Evolutionary conservation across 2,888 invertebrate genomes (phyloP), one percentile per base, ranked within the genome.

Genomic region (Drosophila kambysellisi): DNA sequence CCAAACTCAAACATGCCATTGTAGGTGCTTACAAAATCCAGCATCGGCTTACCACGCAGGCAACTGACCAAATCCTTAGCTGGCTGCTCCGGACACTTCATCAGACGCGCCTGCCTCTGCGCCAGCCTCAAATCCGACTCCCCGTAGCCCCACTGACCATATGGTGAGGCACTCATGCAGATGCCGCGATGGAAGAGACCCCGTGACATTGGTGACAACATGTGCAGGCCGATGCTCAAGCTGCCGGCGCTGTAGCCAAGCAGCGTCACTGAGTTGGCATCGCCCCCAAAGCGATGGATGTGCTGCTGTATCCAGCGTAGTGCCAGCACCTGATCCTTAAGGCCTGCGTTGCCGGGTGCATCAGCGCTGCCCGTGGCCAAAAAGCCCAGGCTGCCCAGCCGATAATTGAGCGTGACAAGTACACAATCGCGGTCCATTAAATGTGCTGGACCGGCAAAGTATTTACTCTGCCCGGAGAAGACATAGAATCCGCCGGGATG

Each of bases 121-220:
- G 96, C 96, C 56, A 96, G 81, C 33, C 94, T 88, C 12, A 94
- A 85, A 81, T 95, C 95, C 65, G 95, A 88, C 0, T 91, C 76
- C 0, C 94, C 93, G 4, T 95, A 93, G 0, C 94, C 92, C 79
- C 92, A 93, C 35, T 95, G 94, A 2, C 93, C 93, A 1, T 94
- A 92, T 0, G 94, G 94, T 0, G 96, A 94, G 0, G 95, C 95
- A 81, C 96, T 96, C 94, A 95, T 95, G 3, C 95, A 94, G 33
- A 96, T 95, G 0, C 94, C 96, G 59, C 95, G 94, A 88, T 96
- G 96, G 92, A 96, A 96, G 0, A 96, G 92, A 51, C 95, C 95
- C 91, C 93, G 94, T 0, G 95, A 95, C 95, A 96, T 95, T 0
- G 96, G 95, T 0, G 96, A 96, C 11, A 95, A 91, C 93, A 95